These are phyloP conservation scores for Ophion ventricosus DNA, from an alignment of 2,888 invertebrate species.

Conservation along the genomic window DNA sequence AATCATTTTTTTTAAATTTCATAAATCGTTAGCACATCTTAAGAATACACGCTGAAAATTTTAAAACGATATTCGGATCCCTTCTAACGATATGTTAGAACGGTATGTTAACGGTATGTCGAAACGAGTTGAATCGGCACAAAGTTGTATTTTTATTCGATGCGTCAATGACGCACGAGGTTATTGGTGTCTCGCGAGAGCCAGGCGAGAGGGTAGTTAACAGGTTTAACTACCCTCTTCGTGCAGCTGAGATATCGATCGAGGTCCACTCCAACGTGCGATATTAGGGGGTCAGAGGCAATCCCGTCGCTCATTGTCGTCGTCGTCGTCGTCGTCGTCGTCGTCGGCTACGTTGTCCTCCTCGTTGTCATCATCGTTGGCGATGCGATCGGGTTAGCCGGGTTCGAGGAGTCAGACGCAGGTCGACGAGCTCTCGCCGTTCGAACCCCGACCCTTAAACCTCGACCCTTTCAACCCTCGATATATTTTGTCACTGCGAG, in stretches of 20 bases:
- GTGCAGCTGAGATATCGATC: conserved; percentile 58
- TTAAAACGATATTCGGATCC: no score
- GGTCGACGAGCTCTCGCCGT: conserved; percentile 67
- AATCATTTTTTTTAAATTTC: no score
- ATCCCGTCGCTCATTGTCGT: conserved; percentile 56
- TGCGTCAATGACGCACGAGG: conserved; percentile 5
- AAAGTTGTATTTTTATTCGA: background rate
- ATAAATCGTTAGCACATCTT: no score
- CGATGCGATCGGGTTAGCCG: conserved; percentile 59
- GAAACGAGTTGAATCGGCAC: background rate
- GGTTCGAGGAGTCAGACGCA: conserved; percentile 51
- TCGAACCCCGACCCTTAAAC: conserved; percentile 53
- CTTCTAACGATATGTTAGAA: no score
- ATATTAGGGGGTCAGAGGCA: conserved; percentile 50
- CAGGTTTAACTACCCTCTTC: conserved; percentile 52
- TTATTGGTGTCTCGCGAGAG: background rate
- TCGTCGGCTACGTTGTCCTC: background rate
- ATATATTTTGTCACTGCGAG: conserved; percentile 1
- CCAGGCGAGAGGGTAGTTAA: conserved; percentile 54
- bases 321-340: conserved; percentile 19
- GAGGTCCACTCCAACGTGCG: conserved; percentile 42
- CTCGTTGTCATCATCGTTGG: conserved; percentile 31
- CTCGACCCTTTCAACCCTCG: conserved; percentile 1
- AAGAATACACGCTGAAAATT: no score
- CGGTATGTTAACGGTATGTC: no score